A percentile compares a stretch with the other conserved stretches of the same genome.
Evolutionary conservation across 2,113 vertebrate species (phyloP).

Genomic region (Festucalex cinctus): DNA sequence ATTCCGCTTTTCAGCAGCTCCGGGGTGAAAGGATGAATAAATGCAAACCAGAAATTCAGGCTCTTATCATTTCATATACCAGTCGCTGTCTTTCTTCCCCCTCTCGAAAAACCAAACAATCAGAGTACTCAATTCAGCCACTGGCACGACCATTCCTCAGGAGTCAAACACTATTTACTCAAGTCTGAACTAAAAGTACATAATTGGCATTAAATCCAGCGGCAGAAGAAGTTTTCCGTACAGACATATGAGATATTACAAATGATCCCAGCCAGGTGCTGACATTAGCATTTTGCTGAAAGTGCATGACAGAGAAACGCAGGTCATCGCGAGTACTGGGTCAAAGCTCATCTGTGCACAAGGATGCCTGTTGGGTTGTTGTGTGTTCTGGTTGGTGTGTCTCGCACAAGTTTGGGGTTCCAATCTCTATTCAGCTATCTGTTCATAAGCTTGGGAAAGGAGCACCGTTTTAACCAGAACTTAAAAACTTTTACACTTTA

Average conservation of each 20-base stretch:
- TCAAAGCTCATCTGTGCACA: conserved; percentile 24
- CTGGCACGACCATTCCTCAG: conserved; percentile 42
- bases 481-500: too few species aligned
- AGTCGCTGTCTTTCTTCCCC: conserved; percentile 38
- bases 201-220: conserved; percentile 51
- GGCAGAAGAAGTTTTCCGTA: conserved; percentile 27
- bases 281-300: conserved; percentile 54
- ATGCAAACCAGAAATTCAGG: conserved; percentile 73
- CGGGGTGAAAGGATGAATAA: conserved; percentile 74
- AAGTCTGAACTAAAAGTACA: conserved; percentile 48
- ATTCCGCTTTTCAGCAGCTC: conserved; percentile 74
- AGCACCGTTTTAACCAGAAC: too few species aligned
- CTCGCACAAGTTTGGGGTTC: background rate
- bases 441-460: too few species aligned
- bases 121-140: conserved; percentile 40
- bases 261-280: conserved; percentile 44
- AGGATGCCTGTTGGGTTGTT: conserved; percentile 34
- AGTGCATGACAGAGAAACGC: conserved; percentile 44
- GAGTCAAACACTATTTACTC: conserved; percentile 41
- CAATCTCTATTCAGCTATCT: too few species aligned
- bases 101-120: conserved; percentile 45
- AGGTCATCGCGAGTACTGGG: conserved; percentile 30
- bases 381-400: background rate
- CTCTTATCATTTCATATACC: conserved; percentile 66
- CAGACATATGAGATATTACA: conserved; percentile 36